Conservation (phyloP, 2,113 vertebrate species). For the Aplodontia rufa region DNA sequence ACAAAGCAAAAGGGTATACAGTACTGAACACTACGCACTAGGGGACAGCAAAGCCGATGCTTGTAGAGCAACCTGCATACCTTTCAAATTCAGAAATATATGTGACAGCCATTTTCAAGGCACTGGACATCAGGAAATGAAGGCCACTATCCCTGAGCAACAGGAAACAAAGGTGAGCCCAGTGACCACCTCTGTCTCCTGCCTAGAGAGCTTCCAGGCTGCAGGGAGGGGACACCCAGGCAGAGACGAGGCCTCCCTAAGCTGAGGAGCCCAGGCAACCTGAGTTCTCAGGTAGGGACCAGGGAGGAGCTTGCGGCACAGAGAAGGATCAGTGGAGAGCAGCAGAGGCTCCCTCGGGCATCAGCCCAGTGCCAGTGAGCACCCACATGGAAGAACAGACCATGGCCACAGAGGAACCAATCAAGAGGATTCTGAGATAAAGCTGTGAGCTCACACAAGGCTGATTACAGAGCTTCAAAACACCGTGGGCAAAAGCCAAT, state of each 20-base stretch:
- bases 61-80: neutral
- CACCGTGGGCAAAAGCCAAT: neutral
- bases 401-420: rapidly evolving
- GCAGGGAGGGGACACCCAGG: neutral
- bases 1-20: rapidly evolving
- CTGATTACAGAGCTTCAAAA: neutral
- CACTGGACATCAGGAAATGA: rapidly evolving
- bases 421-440: neutral
- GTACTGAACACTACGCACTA: rapidly evolving
- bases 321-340: neutral
- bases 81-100: neutral
- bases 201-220: neutral
- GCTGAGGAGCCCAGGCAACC: neutral
- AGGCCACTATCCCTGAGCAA: neutral
- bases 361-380: too few species aligned
- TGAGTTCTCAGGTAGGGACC: neutral
- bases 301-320: neutral
- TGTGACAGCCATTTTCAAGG: neutral
- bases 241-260: neutral
- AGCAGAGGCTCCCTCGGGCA: too few species aligned
- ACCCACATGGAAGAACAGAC: too few species aligned
- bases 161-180: too few species aligned
- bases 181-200: too few species aligned
- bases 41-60: neutral
- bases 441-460: rapidly evolving